These are phyloP conservation scores for Ibidorhyncha struthersii DNA, from an alignment of 2,113 vertebrate species.

Conservation along the genomic window DNA sequence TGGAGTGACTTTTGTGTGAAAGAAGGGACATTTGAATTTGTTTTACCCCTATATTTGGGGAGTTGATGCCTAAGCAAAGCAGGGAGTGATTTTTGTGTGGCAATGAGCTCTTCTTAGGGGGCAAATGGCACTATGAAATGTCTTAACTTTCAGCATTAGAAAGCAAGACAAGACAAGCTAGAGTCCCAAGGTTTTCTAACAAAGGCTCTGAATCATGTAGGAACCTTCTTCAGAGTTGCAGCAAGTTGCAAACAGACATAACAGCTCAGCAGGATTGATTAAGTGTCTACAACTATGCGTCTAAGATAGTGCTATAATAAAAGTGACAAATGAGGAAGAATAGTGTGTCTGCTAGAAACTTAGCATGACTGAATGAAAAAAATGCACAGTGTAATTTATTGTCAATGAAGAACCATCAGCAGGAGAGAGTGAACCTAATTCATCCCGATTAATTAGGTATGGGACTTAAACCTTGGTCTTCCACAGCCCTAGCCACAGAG, in stretches of 20 bases:
- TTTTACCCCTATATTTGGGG: not conserved
- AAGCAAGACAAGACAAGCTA: not conserved
- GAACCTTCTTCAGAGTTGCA: not conserved
- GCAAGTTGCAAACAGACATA: not conserved
- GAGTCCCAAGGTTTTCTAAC: not conserved
- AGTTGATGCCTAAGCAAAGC: not conserved
- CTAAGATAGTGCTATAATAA: slow-evolving; percentile 27
- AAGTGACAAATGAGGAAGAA: slow-evolving; percentile 40
- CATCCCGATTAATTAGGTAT: slow-evolving; percentile 48
- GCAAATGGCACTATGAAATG: not conserved
- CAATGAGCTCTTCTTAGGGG: not conserved
- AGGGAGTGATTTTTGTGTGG: not conserved
- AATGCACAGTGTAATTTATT: slow-evolving; percentile 25
- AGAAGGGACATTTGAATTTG: not conserved
- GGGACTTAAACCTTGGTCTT: slow-evolving; percentile 45
- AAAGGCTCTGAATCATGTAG: not conserved
- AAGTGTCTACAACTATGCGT: not conserved
- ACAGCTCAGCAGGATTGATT: slow-evolving; percentile 15
- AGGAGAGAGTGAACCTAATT: slow-evolving; percentile 57
- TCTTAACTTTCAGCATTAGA: not conserved
- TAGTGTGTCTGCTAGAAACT: slow-evolving; percentile 21
- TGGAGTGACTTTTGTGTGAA: not conserved
- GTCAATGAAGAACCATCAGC: slow-evolving; percentile 29
- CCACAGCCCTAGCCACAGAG: not conserved
- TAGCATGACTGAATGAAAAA: not conserved